Percentiles rank a stretch among this genome's conserved stretches.
Evolutionary conservation across 2,797 vertebrate species (phyloP).

Genomic region (Poecilia velifera): DNA sequence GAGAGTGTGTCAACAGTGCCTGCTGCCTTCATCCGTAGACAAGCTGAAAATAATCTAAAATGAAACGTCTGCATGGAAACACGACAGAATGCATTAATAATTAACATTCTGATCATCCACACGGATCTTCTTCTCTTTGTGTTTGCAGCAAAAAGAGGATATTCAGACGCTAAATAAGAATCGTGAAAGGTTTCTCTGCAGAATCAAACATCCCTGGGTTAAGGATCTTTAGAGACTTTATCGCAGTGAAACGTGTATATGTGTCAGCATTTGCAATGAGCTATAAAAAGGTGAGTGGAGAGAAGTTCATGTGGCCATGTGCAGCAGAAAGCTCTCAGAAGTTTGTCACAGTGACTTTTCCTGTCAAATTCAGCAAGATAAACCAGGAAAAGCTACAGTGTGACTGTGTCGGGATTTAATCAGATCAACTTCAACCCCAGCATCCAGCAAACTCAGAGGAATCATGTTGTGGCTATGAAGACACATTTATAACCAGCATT

Average conservation of each 20-base stretch:
- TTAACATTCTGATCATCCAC: not conserved
- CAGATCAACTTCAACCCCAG: not conserved
- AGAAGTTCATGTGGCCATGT: not conserved
- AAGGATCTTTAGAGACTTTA: not conserved
- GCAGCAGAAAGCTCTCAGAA: not conserved
- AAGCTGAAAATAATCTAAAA: not conserved
- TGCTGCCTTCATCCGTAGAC: not conserved
- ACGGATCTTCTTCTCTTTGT: not conserved
- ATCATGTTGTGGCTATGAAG: slow-evolving; percentile 1
- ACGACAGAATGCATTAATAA: not conserved
- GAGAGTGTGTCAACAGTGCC: not conserved
- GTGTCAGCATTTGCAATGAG: not conserved
- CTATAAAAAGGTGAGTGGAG: not conserved
- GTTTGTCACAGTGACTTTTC: slow-evolving; percentile 8
- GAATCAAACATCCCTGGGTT: not conserved
- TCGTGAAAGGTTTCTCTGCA: not conserved
- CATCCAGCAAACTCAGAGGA: slow-evolving; percentile 7
- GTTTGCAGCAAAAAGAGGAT: not conserved
- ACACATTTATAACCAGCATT: slow-evolving; percentile 13
- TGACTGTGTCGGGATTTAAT: not conserved
- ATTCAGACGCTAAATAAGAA: not conserved
- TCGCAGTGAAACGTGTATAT: not conserved
- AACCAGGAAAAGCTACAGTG: slow-evolving; percentile 22
- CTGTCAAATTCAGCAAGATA: slow-evolving; percentile 7
- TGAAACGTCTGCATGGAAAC: not conserved